Conservation (phyloP, 1,140 invertebrate genomes). For the Drosophila triauraria region DNA sequence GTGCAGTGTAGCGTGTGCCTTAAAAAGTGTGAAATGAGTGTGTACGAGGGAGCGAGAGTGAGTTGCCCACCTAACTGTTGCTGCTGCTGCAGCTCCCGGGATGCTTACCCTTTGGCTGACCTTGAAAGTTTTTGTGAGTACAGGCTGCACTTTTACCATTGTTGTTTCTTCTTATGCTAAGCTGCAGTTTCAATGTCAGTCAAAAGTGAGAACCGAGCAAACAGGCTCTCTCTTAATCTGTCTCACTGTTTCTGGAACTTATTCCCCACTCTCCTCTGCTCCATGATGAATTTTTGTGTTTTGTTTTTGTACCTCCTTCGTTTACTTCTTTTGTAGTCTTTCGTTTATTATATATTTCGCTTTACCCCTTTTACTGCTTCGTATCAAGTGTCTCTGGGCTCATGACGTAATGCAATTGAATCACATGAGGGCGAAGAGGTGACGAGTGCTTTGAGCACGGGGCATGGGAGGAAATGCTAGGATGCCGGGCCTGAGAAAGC, state of each 20-base stretch:
- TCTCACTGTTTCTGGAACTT: not conserved
- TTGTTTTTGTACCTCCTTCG: conserved; percentile 25
- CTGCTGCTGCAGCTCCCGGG: conserved; percentile 35
- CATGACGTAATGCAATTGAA: conserved; percentile 71
- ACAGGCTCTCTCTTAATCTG: conserved; percentile 25
- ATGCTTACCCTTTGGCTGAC: conserved; percentile 70
- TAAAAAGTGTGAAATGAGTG: not conserved
- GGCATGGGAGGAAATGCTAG: not conserved
- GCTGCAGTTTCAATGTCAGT: conserved; percentile 77
- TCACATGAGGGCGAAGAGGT: conserved; percentile 20
- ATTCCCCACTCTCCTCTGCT: not conserved
- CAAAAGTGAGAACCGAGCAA: conserved; percentile 35
- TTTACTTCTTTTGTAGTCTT: conserved; percentile 38
- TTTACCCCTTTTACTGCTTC: conserved; percentile 54
- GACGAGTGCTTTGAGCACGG: not conserved
- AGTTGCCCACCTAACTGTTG: conserved; percentile 67
- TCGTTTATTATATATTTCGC: conserved; percentile 40
- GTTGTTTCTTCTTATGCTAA: conserved; percentile 40
- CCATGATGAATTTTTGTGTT: conserved; percentile 24
- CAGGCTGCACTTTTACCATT: conserved; percentile 64
- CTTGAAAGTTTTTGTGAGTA: conserved; percentile 64
- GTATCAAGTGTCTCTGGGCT: conserved; percentile 62
- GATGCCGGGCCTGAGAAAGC: conserved; percentile 36
- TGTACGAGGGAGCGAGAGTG: conserved; percentile 6
- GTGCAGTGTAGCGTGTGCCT: too few species aligned